Percentiles rank a stretch among this genome's conserved stretches.
Evolutionary conservation across 1,140 invertebrate species (phyloP).

Genomic region (Neuroterus valhalla): DNA sequence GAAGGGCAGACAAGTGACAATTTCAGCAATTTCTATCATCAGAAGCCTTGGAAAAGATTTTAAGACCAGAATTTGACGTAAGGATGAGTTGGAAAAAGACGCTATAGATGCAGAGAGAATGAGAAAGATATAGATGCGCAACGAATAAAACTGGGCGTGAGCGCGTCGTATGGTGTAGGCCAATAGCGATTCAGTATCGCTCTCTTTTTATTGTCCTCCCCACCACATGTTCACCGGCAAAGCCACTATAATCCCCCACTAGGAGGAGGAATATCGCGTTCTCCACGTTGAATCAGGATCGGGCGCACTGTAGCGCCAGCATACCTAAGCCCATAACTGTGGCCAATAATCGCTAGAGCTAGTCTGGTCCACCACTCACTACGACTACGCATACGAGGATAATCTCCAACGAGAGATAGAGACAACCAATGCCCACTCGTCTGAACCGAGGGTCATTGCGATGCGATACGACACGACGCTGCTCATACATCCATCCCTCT

Average conservation of each 20-base stretch:
- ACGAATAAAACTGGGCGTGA: conserved; percentile 64
- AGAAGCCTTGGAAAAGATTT: no score
- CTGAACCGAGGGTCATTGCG: conserved; percentile 9
- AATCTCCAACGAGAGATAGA: conserved; percentile 33
- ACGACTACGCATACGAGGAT: neutral
- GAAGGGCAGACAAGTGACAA: no score
- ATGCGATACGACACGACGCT: conserved; percentile 8
- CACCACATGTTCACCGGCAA: conserved; percentile 43
- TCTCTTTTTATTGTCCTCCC: conserved; percentile 56
- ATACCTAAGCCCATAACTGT: conserved; percentile 33
- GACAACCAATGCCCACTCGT: conserved; percentile 37
- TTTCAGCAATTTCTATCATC: no score
- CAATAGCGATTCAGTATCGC: conserved; percentile 62
- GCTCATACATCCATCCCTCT: neutral
- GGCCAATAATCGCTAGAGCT: conserved; percentile 41
- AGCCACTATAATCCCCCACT: conserved; percentile 58
- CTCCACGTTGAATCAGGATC: conserved; percentile 59
- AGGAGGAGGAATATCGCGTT: conserved; percentile 47
- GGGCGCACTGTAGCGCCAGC: conserved; percentile 52
- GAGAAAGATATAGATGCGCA: conserved; percentile 27
- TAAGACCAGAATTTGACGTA: neutral
- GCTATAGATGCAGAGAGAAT: neutral
- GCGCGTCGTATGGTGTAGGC: conserved; percentile 54
- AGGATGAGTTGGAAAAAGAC: neutral
- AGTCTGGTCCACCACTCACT: conserved; percentile 37